Evolutionary conservation across 2,888 invertebrate genomes (phyloP).

Genomic region (Tineola bisselliella): DNA sequence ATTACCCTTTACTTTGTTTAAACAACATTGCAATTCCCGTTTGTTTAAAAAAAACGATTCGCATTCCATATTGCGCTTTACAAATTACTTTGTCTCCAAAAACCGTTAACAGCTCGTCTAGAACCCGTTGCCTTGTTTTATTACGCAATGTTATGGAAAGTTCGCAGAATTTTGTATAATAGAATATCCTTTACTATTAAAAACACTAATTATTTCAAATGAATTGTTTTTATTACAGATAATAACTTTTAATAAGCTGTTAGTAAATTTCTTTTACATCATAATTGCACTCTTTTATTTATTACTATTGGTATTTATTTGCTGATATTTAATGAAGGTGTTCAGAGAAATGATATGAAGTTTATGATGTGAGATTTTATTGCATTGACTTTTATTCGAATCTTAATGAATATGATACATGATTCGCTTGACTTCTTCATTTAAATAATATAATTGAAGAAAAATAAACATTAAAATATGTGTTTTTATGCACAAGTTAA

Average conservation of each 20-base stretch:
- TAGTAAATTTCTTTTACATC: background rate
- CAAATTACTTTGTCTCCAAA: slow-evolving; percentile 22
- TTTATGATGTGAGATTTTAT: background rate
- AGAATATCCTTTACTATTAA: background rate
- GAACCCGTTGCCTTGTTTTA: slow-evolving; percentile 21
- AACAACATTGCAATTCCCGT: background rate
- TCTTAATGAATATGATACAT: background rate
- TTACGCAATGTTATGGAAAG: background rate
- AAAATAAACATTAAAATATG: no score
- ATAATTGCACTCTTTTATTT: background rate
- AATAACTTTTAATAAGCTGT: background rate
- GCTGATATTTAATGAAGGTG: slow-evolving; percentile 3
- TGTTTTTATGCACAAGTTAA: no score
- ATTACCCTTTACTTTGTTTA: background rate
- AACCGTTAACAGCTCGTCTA: slow-evolving; percentile 34
- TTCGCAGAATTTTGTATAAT: background rate
- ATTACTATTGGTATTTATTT: slow-evolving; percentile 5
- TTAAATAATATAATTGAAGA: no score
- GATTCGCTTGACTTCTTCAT: background rate
- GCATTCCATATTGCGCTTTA: slow-evolving; percentile 1
- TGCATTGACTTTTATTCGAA: background rate
- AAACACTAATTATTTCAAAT: background rate
- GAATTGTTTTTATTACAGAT: background rate
- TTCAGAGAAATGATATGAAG: background rate
- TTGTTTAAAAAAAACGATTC: slow-evolving; percentile 17